Evolutionary conservation across 2,888 invertebrate species (phyloP), one percentile per base, ranked within the genome.

Genomic region (Biston stratarius): DNA sequence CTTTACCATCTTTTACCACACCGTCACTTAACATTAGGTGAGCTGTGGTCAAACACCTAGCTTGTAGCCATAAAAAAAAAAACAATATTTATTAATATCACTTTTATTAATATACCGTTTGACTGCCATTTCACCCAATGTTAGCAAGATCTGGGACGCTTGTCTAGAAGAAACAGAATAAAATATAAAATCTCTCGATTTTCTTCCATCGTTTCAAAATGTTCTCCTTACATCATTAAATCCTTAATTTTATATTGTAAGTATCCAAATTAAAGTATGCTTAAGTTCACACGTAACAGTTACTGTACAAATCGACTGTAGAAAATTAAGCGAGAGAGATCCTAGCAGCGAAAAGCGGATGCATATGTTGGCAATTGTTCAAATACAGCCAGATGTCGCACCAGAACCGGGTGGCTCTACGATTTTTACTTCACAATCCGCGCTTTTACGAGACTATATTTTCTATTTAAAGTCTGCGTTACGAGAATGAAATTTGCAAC

Each of bases 291-390:
- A 69, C 72, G 70, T 72, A 65, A 74, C 73, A 72, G 11, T 75
- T 71, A 72, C 67, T 77, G 63, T 76, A 75, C 77, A 83, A 85
- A 87, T 84, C 81, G 78, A 77, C 81, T 76, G 74, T 61, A 77
- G 78, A 84, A 66, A 64, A 67, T 69, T 69, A 65, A 49, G 53
- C 60, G 71, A 76, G 71, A 75, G 76, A 12, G 74, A 75, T 64
- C 69, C 48, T 61, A 63, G 70, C 77, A 71, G 74, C 59, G 40
- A 57, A 66, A 73, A 62, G 57, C 72, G 74, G 67, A 69, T 71
- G 58, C 70, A 73, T 70, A 64, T 73, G 86, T 87, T 91, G 90
- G 91, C 91, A 89, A 67, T 79, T 70, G 81, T 89, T 91, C 91
- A 91, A 89, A 81, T 36, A 61, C 71, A 68, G 65, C 73, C 83